Percentiles rank a stretch among this genome's conserved stretches.
Evolutionary conservation across 1,140 invertebrate species (phyloP).

Genomic region (Sipha flava): DNA sequence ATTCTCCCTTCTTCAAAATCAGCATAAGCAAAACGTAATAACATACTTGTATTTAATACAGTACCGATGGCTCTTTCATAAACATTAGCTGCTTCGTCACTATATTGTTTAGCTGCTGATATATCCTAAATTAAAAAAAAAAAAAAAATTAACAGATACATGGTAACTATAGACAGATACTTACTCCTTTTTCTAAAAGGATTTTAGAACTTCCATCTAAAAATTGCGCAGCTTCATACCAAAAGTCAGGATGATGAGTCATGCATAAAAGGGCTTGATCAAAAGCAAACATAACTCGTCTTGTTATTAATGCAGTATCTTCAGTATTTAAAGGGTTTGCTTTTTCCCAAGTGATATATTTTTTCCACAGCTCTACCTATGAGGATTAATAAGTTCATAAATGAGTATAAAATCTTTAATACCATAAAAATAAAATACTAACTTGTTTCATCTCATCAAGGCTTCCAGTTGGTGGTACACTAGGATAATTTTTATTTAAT

Average conservation of each 20-base stretch:
- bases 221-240: constrained; percentile 96
- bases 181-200: constrained; percentile 86
- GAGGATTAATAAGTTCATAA: background rate
- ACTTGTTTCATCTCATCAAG: constrained; percentile 91
- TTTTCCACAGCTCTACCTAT: constrained; percentile 97
- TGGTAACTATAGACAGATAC: constrained; percentile 35
- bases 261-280: constrained; percentile 94
- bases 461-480: constrained; percentile 82
- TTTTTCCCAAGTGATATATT: constrained; percentile 96
- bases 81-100: constrained; percentile 86
- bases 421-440: constrained; percentile 27
- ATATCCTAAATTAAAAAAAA: constrained; percentile 59
- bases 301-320: constrained; percentile 84
- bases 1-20: constrained; percentile 97
- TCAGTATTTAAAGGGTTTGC: constrained; percentile 92
- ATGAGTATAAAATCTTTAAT: background rate
- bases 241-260: constrained; percentile 95
- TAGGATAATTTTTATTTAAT: constrained; percentile 86
- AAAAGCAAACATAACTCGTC: constrained; percentile 95
- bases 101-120: constrained; percentile 80
- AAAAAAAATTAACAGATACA: too few relatives aligned
- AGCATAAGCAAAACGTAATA: constrained; percentile 95
- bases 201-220: constrained; percentile 88
- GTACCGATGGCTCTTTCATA: constrained; percentile 83
- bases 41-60: constrained; percentile 80